phyloP scores from a whole-genome alignment of 2,888 invertebrate genomes.

The Falcaria lacertinaria region DNA sequence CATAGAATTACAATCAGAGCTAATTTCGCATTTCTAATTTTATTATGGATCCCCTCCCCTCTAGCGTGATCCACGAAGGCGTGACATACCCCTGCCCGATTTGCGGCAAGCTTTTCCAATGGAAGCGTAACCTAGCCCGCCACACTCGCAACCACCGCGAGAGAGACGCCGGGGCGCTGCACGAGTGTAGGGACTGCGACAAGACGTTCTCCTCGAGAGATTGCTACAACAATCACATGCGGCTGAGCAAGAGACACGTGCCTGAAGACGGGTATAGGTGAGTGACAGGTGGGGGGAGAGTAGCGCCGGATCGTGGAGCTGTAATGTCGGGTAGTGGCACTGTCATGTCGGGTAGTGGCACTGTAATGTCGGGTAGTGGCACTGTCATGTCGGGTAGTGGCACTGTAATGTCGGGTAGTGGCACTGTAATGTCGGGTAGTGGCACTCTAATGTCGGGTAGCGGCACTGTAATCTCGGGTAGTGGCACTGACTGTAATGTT shows the following conservation, averaged over 20 bases:
- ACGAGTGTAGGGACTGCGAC: constrained; percentile 56
- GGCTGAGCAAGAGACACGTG: constrained; percentile 62
- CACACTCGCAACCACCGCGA: constrained; percentile 64
- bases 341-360: too few species aligned
- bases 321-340: too few species aligned
- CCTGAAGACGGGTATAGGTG: constrained; percentile 51
- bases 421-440: too few species aligned
- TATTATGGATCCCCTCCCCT: background rate
- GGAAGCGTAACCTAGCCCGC: constrained; percentile 66
- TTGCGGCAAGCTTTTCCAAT: constrained; percentile 68
- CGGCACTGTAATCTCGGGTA: too few species aligned
- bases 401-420: too few species aligned
- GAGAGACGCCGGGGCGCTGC: constrained; percentile 45
- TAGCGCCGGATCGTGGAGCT: background rate
- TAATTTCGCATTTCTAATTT: background rate
- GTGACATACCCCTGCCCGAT: constrained; percentile 60
- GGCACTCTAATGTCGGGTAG: too few species aligned
- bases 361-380: too few species aligned
- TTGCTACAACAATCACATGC: constrained; percentile 67
- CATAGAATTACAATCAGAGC: background rate
- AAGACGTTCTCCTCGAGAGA: constrained; percentile 62
- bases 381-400: too few species aligned
- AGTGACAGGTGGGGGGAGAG: constrained; percentile 21
- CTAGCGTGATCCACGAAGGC: constrained; percentile 66
- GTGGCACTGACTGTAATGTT: too few species aligned